phyloP scores from a whole-genome alignment of 2,888 invertebrate species.

The Tillus elongatus region DNA sequence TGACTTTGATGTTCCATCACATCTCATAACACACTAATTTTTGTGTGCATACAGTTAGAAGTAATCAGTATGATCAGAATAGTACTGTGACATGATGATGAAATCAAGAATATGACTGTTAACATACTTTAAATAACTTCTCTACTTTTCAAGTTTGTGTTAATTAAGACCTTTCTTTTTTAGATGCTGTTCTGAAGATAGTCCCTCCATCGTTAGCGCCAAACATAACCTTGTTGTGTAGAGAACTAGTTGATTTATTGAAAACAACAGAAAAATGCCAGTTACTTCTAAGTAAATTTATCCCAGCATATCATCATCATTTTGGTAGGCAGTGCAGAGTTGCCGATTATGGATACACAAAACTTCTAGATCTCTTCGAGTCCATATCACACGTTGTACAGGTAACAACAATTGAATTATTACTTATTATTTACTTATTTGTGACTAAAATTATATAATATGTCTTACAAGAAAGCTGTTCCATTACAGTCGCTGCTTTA shows the following conservation, averaged over 20 bases:
- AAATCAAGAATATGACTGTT: too few relatives aligned
- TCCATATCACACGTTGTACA: constrained; percentile 81
- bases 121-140: too few relatives aligned
- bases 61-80: too few relatives aligned
- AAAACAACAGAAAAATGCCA: constrained; percentile 74
- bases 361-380: constrained; percentile 81
- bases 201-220: constrained; percentile 60
- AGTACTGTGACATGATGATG: too few relatives aligned
- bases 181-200: constrained; percentile 40
- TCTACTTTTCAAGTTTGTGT: too few relatives aligned
- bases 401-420: constrained; percentile 41
- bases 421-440: not conserved
- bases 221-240: constrained; percentile 70
- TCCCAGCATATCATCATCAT: constrained; percentile 93
- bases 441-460: too few relatives aligned
- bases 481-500: too few relatives aligned
- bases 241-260: constrained; percentile 78
- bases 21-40: too few relatives aligned
- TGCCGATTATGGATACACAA: constrained; percentile 93
- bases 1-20: too few relatives aligned
- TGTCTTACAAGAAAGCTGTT: too few relatives aligned
- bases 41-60: too few relatives aligned
- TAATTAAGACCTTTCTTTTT: too few relatives aligned
- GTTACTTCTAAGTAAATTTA: constrained; percentile 76
- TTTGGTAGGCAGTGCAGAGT: constrained; percentile 93